Percentiles rank a stretch among this genome's conserved stretches.
Evolutionary conservation across 2,888 invertebrate genomes (phyloP).

Genomic region (Caenorhabditis drosophilae): DNA sequence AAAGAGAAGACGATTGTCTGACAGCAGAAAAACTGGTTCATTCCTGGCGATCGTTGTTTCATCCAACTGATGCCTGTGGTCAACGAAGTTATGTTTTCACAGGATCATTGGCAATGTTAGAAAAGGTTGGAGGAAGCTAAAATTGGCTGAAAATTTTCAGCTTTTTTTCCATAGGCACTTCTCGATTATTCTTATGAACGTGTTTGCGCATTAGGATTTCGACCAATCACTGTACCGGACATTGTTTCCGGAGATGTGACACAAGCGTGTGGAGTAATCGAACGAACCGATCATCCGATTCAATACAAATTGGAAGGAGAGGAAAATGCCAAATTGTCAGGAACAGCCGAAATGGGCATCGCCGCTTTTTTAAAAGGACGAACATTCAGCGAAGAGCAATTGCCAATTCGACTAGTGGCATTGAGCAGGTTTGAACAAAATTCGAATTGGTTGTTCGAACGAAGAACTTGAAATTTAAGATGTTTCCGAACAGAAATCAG

Average conservation of each 20-base stretch:
- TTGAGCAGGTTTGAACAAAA: constrained; percentile 35
- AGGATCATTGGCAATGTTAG: constrained; percentile 34
- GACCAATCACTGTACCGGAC: constrained; percentile 62
- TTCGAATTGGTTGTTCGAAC: no score
- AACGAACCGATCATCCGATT: constrained; percentile 37
- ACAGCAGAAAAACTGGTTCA: constrained; percentile 57
- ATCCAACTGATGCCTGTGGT: constrained; percentile 59
- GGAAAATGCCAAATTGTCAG: constrained; percentile 58
- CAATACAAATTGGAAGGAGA: constrained; percentile 54
- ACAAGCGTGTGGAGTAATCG: constrained; percentile 60
- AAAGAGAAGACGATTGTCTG: constrained; percentile 33
- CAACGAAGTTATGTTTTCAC: constrained; percentile 60
- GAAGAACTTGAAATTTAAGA: constrained; percentile 22
- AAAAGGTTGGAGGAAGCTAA: constrained; percentile 5
- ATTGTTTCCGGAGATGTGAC: constrained; percentile 58
- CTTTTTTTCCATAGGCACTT: constrained; percentile 21
- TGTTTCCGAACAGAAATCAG: constrained; percentile 68
- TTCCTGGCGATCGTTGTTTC: constrained; percentile 57
- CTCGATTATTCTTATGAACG: constrained; percentile 48
- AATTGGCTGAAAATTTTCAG: not conserved
- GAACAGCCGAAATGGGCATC: constrained; percentile 69
- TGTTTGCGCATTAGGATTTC: constrained; percentile 46
- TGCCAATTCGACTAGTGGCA: constrained; percentile 61
- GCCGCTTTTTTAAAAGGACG: constrained; percentile 50
- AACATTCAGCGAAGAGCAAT: constrained; percentile 52